Base-by-base conservation (phyloP, 2,113 vertebrate genomes). In the Nothocercus nigrocapillus region DNA sequence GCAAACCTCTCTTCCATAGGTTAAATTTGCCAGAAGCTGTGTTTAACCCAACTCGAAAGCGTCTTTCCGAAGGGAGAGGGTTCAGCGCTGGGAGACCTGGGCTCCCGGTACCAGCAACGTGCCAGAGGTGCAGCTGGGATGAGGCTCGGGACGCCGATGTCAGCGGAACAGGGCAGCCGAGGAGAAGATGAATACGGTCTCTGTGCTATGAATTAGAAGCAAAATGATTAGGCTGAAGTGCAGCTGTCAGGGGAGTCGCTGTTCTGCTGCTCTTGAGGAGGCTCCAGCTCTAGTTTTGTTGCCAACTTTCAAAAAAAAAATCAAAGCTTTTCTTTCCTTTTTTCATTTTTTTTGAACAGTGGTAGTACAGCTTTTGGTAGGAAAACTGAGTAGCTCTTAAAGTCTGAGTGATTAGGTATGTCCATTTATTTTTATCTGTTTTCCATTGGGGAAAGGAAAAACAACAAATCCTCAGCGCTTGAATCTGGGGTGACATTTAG, bases 121-220 rank as follows among this genome's bases (percentile, higher is more conserved):
- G 89, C 85, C 5, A 49, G 44, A 32, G 36, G 32, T 77, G 27
- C 61, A 73, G 38, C 67, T 80, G 36, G 86, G 81, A 13, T 1
- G 28, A 85, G 58, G 30, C 28, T n/a, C 38, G 74, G 5, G 49
- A 69, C 58, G 34, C 22, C 8, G 34, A 25, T 45, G 69, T 34
- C 34, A 11, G 66, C 5, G 28, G 34, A 51, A 17, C 8, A 64
- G 73, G 72, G 54, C 12, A 3, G 69, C 42, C 44, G 69, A 51
- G 85, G 80, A 69, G 6, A 14, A 69, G 64, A 74, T 88, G 83
- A 92, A 92, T 92, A 20, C 75, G 82, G 36, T 38, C 91, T 88
- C 94, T 95, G 86, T 95, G 90, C 76, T 73, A 61, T 14, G 12
- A 83, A 47, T 28, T 5, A 7, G 24, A 77, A 72, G 38, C 14